Percentiles rank a stretch among this genome's conserved stretches.
Evolutionary conservation across 2,797 vertebrate genomes (phyloP).

Genomic region (Coreius guichenoti): DNA sequence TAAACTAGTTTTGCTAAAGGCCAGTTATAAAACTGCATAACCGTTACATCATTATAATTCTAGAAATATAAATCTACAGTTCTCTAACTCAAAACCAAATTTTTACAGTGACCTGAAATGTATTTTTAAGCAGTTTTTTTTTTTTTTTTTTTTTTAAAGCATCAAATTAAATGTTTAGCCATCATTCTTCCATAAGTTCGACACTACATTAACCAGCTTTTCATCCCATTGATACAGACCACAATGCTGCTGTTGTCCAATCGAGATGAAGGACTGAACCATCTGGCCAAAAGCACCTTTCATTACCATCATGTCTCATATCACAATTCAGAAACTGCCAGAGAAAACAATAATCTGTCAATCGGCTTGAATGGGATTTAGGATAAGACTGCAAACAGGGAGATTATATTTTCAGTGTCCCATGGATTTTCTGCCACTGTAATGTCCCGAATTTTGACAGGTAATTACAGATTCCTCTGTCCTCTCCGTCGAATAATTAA

Average conservation of each 20-base stretch:
- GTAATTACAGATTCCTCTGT: slow-evolving; percentile 59
- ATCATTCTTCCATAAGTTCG: slow-evolving; percentile 1
- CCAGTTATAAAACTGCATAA: background rate
- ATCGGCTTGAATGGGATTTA: slow-evolving; percentile 43
- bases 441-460: slow-evolving; percentile 54
- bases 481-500: slow-evolving; percentile 57
- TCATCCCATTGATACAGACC: slow-evolving; percentile 13
- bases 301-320: slow-evolving; percentile 35
- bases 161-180: background rate
- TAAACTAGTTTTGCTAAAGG: background rate
- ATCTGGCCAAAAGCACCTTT: slow-evolving; percentile 42
- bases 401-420: slow-evolving; percentile 50
- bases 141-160: slow-evolving; percentile 7
- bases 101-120: background rate
- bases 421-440: slow-evolving; percentile 57
- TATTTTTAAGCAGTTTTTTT: background rate
- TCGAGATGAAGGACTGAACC: slow-evolving; percentile 30
- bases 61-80: background rate
- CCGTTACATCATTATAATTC: background rate
- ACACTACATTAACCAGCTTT: slow-evolving; percentile 39
- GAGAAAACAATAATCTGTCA: slow-evolving; percentile 38
- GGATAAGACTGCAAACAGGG: slow-evolving; percentile 52
- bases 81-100: slow-evolving; percentile 11
- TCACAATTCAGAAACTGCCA: slow-evolving; percentile 48
- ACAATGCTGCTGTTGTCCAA: slow-evolving; percentile 40